Percentiles rank a stretch among this genome's conserved stretches.
phyloP scores from a whole-genome alignment of 2,888 invertebrate genomes.

The Cheiracanthium punctorium region DNA sequence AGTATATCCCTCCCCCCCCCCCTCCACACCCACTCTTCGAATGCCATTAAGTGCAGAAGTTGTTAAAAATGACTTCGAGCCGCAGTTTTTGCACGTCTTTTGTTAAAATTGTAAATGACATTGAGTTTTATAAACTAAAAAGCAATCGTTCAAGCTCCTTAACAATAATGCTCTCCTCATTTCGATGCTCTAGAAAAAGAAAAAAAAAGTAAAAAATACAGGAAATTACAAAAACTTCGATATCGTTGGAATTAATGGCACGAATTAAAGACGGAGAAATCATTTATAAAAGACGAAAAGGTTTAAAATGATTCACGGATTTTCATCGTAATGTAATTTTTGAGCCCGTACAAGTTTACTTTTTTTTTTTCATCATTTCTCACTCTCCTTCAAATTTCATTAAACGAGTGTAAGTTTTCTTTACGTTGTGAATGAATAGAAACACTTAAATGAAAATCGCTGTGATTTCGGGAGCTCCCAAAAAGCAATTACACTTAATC shows the following conservation, averaged over 20 bases:
- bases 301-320: constrained; percentile 38
- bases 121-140: constrained; percentile 67
- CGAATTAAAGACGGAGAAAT: constrained; percentile 60
- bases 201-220: too few species aligned
- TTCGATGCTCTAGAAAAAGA: background rate
- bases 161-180: background rate
- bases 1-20: background rate
- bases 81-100: constrained; percentile 39
- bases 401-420: constrained; percentile 63
- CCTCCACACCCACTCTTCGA: background rate
- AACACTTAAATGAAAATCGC: constrained; percentile 64
- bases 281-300: constrained; percentile 29
- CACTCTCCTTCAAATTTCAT: constrained; percentile 35
- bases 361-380: background rate
- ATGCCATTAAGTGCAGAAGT: constrained; percentile 57
- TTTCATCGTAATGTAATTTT: constrained; percentile 61
- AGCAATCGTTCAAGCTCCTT: constrained; percentile 37
- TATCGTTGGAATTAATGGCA: constrained; percentile 54
- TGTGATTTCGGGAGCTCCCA: constrained; percentile 57
- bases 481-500: constrained; percentile 69
- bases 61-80: constrained; percentile 53
- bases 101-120: constrained; percentile 68
- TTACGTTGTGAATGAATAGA: constrained; percentile 55
- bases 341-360: constrained; percentile 29
- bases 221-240: constrained; percentile 28